phyloP scores from a whole-genome alignment of 2,113 vertebrate genomes.

The Brevimyrus niger region DNA sequence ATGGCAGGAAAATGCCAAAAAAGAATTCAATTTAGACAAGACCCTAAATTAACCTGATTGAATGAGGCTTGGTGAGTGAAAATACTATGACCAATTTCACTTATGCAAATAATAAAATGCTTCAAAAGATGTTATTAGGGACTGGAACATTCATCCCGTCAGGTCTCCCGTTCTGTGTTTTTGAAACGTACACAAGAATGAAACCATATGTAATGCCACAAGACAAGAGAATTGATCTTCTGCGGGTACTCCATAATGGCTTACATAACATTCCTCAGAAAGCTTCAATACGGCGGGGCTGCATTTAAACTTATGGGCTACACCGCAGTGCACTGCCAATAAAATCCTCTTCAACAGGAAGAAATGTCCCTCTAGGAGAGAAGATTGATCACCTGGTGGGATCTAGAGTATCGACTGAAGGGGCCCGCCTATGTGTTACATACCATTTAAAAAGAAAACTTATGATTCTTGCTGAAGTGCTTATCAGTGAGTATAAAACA shows the following conservation, averaged over 20 bases:
- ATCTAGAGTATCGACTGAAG: not conserved
- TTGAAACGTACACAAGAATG: not conserved
- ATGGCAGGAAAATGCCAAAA: not conserved
- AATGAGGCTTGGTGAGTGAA: not conserved
- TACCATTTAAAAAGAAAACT: slow-evolving; percentile 2
- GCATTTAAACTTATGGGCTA: slow-evolving; percentile 3
- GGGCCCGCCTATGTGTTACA: not conserved
- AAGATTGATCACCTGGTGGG: not conserved
- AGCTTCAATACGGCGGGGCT: not conserved
- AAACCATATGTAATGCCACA: not conserved
- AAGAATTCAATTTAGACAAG: not conserved
- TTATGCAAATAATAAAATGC: not conserved
- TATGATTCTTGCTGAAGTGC: not conserved
- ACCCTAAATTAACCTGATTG: not conserved
- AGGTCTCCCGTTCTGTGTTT: not conserved
- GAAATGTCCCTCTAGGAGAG: not conserved
- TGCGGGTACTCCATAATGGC: not conserved
- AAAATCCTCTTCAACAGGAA: slow-evolving; percentile 3
- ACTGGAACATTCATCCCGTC: not conserved
- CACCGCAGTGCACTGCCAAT: not conserved
- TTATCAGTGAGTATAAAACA: not conserved
- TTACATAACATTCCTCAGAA: slow-evolving; percentile 2
- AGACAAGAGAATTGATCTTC: slow-evolving; percentile 11
- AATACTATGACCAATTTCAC: not conserved
- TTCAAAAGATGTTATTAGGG: not conserved